Evolutionary conservation across 2,797 vertebrate genomes (phyloP).

Genomic region (Esox masquinongy): DNA sequence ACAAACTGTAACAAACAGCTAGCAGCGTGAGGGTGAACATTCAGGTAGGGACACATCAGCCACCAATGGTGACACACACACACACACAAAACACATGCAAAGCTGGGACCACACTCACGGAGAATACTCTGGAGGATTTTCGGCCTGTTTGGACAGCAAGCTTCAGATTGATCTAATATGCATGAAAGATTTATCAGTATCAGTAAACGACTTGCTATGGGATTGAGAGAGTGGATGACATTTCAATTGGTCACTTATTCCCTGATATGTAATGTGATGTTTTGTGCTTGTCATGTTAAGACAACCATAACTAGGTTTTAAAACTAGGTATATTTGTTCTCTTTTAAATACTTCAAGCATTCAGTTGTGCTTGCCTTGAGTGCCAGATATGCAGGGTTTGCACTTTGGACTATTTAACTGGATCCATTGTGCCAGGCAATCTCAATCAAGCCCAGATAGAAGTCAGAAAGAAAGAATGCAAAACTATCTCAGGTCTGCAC

Average conservation of each 20-base stretch:
- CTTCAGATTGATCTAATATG: not conserved
- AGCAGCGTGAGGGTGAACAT: constrained; percentile 33
- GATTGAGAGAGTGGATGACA: not conserved
- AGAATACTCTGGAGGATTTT: constrained; percentile 11
- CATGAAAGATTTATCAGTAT: too few species aligned
- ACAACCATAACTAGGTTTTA: not conserved
- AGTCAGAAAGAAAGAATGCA: not conserved
- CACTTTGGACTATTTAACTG: not conserved
- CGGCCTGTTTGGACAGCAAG: not conserved
- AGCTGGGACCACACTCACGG: constrained; percentile 23
- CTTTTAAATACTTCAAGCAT: not conserved
- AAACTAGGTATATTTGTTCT: not conserved
- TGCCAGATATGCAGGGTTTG: not conserved
- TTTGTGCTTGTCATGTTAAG: constrained; percentile 9
- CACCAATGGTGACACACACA: constrained; percentile 27
- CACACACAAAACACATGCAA: not conserved
- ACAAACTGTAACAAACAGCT: constrained; percentile 52
- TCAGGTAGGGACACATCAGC: constrained; percentile 46
- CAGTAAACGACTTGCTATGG: not conserved
- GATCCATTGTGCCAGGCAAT: not conserved
- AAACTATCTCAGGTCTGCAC: not conserved
- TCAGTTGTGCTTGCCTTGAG: not conserved
- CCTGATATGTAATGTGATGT: constrained; percentile 25
- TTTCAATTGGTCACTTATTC: constrained; percentile 9
- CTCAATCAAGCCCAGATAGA: not conserved